Evolutionary conservation across 2,888 invertebrate species (phyloP), one percentile per base, ranked within the genome.

Genomic region (Cryptocheilus praepositus): DNA sequence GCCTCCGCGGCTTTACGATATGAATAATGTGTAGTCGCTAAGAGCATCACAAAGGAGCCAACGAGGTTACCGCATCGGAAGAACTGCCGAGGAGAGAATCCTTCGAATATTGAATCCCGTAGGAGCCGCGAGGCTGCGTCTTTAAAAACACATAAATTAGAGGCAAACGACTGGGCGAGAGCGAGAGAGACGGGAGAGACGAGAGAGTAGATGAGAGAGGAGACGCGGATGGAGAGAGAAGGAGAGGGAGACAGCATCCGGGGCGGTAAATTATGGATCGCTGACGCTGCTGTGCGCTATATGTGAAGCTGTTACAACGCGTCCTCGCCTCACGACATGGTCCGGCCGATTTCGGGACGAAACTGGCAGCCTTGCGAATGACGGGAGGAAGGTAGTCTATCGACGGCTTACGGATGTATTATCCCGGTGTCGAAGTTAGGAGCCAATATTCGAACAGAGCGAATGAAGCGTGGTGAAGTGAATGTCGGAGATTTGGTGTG

Each of bases 71-170:
- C 63, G 67, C 74, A 70, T 76, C 70, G 60, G 61, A 25, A 43
- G 44, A 28, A 54, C 21, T 11, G 18, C 3, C 28, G 54, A 36
- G 22, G 51, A 28, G 46, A 16, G 18, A 72, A 65, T 71, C 69
- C 67, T 69, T 81, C 79, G 83, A 82, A 84, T 83, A 85, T 84
- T 83, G 85, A 85, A 83, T 83, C 78, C 80, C 76, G 77, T 80
- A 75, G 81, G 71, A 80, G 80, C 83, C 74, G 78, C 68, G 81
- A 79, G 73, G 78, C 74, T 70, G 70, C 80, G 77, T 80, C 81
- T 85, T 88, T 88, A 88, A 88, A 88, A 88, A 86, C 84, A 85
- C 87, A 88, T 88, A 88, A 88, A 88, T 88, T 87, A 85, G 80
- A 82, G 78, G 82, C 81, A 86, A 88, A 88, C 83, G 83, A 82